Conservation (phyloP, 2,797 vertebrate genomes). For the Podarcis lilfordi region DNA sequence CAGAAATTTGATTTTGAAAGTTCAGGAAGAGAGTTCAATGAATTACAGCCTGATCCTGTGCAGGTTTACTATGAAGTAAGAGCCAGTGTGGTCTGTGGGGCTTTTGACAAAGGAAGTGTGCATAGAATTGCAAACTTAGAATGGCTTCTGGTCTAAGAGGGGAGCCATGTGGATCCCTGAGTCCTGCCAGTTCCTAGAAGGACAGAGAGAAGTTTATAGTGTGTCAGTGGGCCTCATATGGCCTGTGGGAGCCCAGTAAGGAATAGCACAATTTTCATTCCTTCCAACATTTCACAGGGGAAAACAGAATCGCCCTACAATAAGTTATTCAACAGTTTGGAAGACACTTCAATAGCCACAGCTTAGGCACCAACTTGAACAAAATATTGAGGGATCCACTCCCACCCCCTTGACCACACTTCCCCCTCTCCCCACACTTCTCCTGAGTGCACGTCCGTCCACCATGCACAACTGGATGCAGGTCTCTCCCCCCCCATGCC, state of each 20-base stretch:
- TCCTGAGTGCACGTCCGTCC: too few species aligned
- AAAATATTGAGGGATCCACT: too few species aligned
- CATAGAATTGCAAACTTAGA: not conserved
- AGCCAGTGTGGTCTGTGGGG: not conserved
- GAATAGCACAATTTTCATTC: not conserved
- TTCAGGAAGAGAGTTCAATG: not conserved
- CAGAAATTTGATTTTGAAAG: not conserved
- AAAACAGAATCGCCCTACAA: not conserved
- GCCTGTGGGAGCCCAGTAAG: not conserved
- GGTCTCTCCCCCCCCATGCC: too few species aligned
- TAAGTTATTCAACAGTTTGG: not conserved
- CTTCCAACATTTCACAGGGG: not conserved
- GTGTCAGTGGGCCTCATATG: not conserved
- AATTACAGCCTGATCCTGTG: not conserved
- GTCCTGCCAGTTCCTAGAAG: not conserved
- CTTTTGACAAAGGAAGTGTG: not conserved
- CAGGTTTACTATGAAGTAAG: not conserved
- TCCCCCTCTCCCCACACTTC: too few species aligned
- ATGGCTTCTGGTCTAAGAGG: not conserved
- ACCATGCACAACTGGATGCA: too few species aligned
- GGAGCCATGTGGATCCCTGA: not conserved
- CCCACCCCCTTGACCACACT: too few species aligned
- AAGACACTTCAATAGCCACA: not conserved
- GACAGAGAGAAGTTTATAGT: not conserved
- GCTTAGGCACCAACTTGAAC: too few species aligned